Evolutionary conservation across 2,113 vertebrate genomes (phyloP).

Genomic region (Oxygymnocypris stewartii): DNA sequence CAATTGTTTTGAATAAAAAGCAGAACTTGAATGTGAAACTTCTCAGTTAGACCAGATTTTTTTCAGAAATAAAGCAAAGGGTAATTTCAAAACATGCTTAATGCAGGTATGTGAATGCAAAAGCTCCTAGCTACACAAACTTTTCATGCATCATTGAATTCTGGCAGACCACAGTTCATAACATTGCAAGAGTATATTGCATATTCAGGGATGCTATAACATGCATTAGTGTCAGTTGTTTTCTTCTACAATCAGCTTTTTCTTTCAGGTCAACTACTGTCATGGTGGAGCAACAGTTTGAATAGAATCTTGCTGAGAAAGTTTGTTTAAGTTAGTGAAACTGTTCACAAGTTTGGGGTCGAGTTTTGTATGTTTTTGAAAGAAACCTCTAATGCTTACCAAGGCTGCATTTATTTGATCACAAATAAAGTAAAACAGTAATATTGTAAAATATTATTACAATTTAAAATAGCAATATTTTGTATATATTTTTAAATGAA

Average conservation of each 20-base stretch:
- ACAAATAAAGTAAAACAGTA: too few species aligned
- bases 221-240: not conserved
- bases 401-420: not conserved
- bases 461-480: not conserved
- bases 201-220: not conserved
- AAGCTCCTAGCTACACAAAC: not conserved
- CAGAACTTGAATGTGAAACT: not conserved
- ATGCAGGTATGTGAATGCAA: not conserved
- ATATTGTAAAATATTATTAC: not conserved
- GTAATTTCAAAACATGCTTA: not conserved
- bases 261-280: not conserved
- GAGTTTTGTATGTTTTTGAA: not conserved
- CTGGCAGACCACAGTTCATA: not conserved
- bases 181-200: not conserved
- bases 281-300: not conserved
- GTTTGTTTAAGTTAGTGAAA: not conserved
- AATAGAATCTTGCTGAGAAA: not conserved
- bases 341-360: not conserved
- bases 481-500: not conserved
- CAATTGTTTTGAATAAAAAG: slow-evolving; percentile 14
- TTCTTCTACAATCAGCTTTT: too few species aligned
- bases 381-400: not conserved
- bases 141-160: not conserved
- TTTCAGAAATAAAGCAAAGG: not conserved
- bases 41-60: not conserved